Base-by-base conservation (phyloP, 2,888 invertebrate species). In the Noctua pronuba region DNA sequence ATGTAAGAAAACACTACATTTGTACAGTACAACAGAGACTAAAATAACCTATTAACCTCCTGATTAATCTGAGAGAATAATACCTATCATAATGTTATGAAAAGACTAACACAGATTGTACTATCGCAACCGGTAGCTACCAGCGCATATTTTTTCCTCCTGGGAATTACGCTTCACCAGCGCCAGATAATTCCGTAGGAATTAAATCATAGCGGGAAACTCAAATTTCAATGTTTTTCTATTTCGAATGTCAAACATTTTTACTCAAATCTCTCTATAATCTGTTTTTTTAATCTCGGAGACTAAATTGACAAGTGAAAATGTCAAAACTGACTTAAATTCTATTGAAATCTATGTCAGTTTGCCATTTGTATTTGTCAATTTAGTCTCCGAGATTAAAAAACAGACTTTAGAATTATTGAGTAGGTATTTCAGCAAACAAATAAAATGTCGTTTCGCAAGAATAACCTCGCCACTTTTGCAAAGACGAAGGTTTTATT, bases 121-220 rank as follows among this genome's bases (percentile, higher is more conserved):
- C 7, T 28, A 28, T 58, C 28, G 18, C 28, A 16, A 28, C 13
- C n/a, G 44, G 44, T 44, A 13, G 41, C 16, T 41, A 41, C 8
- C 7, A n/a, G 21, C 52, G 7, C 60, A 21, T 31, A 18, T 7
- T 62, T 28, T 65, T 65, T 65, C 66, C 66, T 16, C 1, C 41
- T 18, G 67, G 67, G 16, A 66, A 31, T 66, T 67, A 66, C 70
- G 28, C 41, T 38, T n/a, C 62, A 21, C 35, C n/a, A 38, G n/a
- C 64, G 70, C 65, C 38, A 11, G n/a, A 5, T 13, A 13, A 55
- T 28, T 69, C 69, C 28, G 38, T 28, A n/a, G n/a, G 70, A 49
- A 73, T 35, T 38, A 52, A 74, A 60, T 41, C 4, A 18, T 41
- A 74, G 73, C 73, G 73, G 73, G 74, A 73, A 73, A 72, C 41